These are phyloP conservation scores for Rhynchonycteris naso DNA, from an alignment of 2,797 vertebrate species.

Conservation along the genomic window DNA sequence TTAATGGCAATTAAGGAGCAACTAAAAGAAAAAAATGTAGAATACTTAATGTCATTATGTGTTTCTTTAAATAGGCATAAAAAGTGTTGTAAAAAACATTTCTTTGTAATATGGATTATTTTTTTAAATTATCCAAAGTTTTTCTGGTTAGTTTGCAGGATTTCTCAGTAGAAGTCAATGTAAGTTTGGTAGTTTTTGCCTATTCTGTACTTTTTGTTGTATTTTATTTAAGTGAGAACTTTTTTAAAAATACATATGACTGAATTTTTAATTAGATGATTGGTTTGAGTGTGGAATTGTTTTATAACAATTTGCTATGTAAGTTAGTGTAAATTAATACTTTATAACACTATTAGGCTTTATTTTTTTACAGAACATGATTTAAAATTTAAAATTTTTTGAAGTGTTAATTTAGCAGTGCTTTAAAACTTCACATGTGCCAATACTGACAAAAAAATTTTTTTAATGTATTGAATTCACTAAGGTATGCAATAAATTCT, in stretches of 20 bases:
- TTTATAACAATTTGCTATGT: constrained; percentile 67
- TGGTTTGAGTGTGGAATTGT: constrained; percentile 52
- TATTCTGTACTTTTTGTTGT: constrained; percentile 31
- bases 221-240: constrained; percentile 56
- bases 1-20: constrained; percentile 10
- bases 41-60: background rate
- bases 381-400: constrained; percentile 54
- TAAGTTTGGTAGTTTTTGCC: constrained; percentile 33
- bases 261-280: constrained; percentile 67
- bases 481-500: constrained; percentile 80
- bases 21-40: background rate
- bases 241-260: constrained; percentile 52
- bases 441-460: constrained; percentile 61
- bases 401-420: constrained; percentile 59
- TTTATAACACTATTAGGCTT: constrained; percentile 71
- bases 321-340: constrained; percentile 63
- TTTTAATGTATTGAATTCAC: constrained; percentile 69
- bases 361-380: constrained; percentile 68
- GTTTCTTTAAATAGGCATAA: constrained; percentile 32
- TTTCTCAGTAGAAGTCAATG: constrained; percentile 26
- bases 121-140: too few relatives aligned
- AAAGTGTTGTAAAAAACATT: constrained; percentile 25
- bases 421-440: constrained; percentile 66
- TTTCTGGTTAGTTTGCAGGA: background rate
- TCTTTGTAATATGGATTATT: background rate